Evolutionary conservation across 92 coral and sea anemone species (phyloP).

Genomic region (Epizoanthus stellaris): DNA sequence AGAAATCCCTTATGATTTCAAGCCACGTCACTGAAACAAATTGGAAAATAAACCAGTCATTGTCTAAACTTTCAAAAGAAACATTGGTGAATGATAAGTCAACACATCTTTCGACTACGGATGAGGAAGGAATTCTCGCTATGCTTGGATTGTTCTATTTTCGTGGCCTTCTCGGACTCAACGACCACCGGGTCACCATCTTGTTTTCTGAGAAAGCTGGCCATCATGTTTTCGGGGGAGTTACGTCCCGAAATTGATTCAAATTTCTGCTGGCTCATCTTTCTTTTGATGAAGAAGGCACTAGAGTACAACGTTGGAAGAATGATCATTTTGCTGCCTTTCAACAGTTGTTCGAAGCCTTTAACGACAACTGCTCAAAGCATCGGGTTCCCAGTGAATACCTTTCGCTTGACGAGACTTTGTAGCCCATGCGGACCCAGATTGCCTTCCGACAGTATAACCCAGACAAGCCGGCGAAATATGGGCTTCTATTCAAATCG

Average conservation of each 20-base stretch:
- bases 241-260: conserved; percentile 10
- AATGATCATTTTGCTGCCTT: neutral
- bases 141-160: neutral
- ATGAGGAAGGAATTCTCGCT: neutral
- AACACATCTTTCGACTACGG: neutral
- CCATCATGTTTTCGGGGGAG: neutral
- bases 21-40: neutral
- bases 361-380: conserved; percentile 1
- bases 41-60: neutral
- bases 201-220: conserved; percentile 2
- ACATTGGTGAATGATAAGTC: neutral
- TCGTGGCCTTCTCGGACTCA: conserved; percentile 4
- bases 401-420: conserved; percentile 34
- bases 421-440: conserved; percentile 15
- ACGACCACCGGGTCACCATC: conserved; percentile 10
- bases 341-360: neutral
- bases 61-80: neutral
- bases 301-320: neutral
- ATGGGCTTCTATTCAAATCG: conserved; percentile 30
- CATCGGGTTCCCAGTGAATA: conserved; percentile 1
- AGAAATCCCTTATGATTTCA: conserved; percentile 6
- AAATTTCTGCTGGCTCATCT: conserved; percentile 2
- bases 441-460: conserved; percentile 33
- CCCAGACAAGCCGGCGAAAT: conserved; percentile 43
- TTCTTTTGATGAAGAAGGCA: neutral